Evolutionary conservation across 2,797 vertebrate genomes (phyloP).

Genomic region (Propithecus deckenii): DNA sequence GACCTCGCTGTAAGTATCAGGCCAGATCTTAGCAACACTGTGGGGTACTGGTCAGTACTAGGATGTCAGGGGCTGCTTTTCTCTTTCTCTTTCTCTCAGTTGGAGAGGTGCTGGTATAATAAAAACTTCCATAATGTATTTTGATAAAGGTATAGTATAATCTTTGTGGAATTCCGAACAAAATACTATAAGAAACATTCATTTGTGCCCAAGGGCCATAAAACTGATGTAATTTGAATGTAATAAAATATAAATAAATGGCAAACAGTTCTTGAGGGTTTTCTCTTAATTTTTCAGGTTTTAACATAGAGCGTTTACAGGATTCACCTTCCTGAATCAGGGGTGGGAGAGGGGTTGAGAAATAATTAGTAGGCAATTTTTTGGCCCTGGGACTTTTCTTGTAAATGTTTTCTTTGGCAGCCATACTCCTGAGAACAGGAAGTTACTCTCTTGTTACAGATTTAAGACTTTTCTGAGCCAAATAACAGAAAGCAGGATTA

Average conservation of each 20-base stretch:
- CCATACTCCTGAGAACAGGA: conserved; percentile 83
- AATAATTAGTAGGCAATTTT: conserved; percentile 77
- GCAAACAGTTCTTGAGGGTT: conserved; percentile 72
- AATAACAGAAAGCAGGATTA: conserved; percentile 80
- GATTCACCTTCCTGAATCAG: conserved; percentile 76
- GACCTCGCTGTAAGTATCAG: background rate
- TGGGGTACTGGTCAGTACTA: background rate
- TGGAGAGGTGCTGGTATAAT: background rate
- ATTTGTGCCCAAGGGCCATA: conserved; percentile 72
- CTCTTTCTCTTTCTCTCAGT: background rate
- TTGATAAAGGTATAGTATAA: conserved; percentile 56
- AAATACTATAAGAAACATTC: conserved; percentile 70
- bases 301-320: conserved; percentile 75
- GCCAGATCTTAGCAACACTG: background rate
- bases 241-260: conserved; percentile 75
- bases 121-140: conserved; percentile 36
- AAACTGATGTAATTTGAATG: conserved; percentile 76
- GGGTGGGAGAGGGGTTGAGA: conserved; percentile 55
- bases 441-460: conserved; percentile 83
- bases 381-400: conserved; percentile 78
- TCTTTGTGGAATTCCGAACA: conserved; percentile 72
- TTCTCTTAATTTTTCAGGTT: conserved; percentile 79
- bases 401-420: conserved; percentile 85
- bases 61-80: background rate
- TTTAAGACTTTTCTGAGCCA: conserved; percentile 82